Evolutionary conservation across 53 echinoderm and acorn worm genomes (phyloP), one percentile per base, ranked within the genome.

Genomic region (Astropecten irregularis): DNA sequence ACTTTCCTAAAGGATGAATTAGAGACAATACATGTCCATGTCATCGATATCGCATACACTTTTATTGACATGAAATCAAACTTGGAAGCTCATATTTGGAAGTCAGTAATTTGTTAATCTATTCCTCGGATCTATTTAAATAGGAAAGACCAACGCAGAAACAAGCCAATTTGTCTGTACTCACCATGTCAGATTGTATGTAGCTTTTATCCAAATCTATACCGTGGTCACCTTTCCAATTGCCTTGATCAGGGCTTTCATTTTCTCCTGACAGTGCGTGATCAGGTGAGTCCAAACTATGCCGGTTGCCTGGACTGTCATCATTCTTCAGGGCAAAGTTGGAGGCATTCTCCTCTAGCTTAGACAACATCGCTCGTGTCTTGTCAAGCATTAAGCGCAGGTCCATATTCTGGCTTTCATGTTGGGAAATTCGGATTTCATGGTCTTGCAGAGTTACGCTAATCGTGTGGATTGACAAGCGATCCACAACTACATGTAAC

Each of bases 311-410:
- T 39, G 28, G 3, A 71, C 20, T 21, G 6, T 20, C 9, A 51
- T 28, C 30, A 30, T 1, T 9, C n/a, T 52, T 16, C 2, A 31
- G 23, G 49, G 35, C 9, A 21, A 69, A 27, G 31, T 28, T 3
- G 18, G 9, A 18, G 71, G n/a, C 10, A 10, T 8, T n/a, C 33
- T 49, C 26, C 50, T 71, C 71, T 2, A 29, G 20, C 32, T 53
- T 18, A 71, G 50, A 13, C 51, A 71, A 48, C 18, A 9, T 52
- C 34, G 9, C 33, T 23, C 34, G 51, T 51, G 50, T 37, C 13
- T 71, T 71, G 11, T 71, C 52, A 0, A 71, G 71, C 71, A 53
- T n/a, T 52, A 33, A 35, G 18, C 33, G 49, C 50, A 71, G 34
- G n/a, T 52, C 33, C 21, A 20, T 52, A 29, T 29, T 71, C 16